Conservation (phyloP, 2,113 vertebrate species). For the Gobiocypris rarus region DNA sequence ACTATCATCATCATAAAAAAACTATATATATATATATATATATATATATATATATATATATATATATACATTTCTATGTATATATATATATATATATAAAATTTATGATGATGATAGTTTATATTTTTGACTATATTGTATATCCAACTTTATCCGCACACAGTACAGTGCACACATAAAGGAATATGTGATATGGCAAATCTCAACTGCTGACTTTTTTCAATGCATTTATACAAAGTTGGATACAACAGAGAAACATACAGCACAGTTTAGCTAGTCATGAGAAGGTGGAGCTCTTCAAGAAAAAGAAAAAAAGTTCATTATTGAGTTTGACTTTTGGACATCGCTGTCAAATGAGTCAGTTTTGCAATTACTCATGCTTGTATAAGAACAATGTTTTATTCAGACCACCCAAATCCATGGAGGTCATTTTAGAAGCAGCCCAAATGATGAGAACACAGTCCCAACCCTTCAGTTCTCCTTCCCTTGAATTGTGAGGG, state of each 20-base stretch:
- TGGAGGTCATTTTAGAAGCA: constrained; percentile 18
- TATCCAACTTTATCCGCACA: too few relatives aligned
- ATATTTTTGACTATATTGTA: too few relatives aligned
- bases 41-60: too few relatives aligned
- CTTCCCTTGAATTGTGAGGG: background rate
- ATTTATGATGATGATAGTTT: too few relatives aligned
- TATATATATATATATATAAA: too few relatives aligned
- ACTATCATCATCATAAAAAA: too few relatives aligned
- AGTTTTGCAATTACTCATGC: constrained; percentile 25
- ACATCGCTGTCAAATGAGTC: constrained; percentile 31
- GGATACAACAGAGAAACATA: background rate
- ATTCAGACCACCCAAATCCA: constrained; percentile 31
- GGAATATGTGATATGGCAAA: too few relatives aligned
- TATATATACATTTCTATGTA: too few relatives aligned
- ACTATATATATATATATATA: too few relatives aligned
- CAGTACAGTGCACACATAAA: too few relatives aligned
- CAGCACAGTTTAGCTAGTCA: background rate
- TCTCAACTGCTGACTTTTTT: too few relatives aligned
- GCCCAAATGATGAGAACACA: constrained; percentile 36
- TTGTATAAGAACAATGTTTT: constrained; percentile 20
- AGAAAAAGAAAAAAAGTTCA: background rate
- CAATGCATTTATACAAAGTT: too few relatives aligned
- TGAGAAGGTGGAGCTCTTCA: background rate
- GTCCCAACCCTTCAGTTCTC: constrained; percentile 1
- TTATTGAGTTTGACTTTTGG: constrained; percentile 9